Percentiles rank a stretch among this genome's conserved stretches.
Evolutionary conservation across 2,797 vertebrate genomes (phyloP).

Genomic region (Liasis olivaceus): DNA sequence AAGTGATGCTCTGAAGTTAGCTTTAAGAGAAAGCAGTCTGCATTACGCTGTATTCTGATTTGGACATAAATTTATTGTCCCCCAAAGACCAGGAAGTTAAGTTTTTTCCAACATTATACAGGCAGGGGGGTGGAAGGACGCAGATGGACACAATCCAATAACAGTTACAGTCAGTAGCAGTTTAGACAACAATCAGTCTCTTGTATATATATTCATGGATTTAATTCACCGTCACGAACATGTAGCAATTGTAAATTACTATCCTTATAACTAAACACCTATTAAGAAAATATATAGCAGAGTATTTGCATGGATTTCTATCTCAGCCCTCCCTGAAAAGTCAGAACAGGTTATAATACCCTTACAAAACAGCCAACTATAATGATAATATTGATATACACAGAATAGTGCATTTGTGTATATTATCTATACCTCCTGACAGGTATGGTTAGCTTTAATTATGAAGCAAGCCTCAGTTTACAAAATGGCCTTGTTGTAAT

Average conservation of each 20-base stretch:
- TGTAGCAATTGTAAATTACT: background rate
- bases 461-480: background rate
- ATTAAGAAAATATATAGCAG: background rate
- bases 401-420: background rate
- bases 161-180: rapidly evolving
- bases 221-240: background rate
- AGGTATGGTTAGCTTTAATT: background rate
- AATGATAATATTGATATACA: background rate
- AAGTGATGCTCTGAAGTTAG: background rate
- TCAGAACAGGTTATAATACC: background rate
- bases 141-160: background rate
- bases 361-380: background rate
- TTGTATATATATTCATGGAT: background rate
- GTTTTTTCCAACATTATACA: background rate
- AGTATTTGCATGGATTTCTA: background rate
- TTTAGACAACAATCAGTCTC: background rate
- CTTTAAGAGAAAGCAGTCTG: background rate
- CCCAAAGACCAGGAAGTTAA: background rate
- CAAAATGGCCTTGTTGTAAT: background rate
- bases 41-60: background rate
- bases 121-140: background rate
- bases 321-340: background rate
- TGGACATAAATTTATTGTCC: background rate
- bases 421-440: background rate
- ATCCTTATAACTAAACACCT: background rate